Conservation (phyloP, 2,888 invertebrate genomes). For the Drosophila kuntzei region DNA sequence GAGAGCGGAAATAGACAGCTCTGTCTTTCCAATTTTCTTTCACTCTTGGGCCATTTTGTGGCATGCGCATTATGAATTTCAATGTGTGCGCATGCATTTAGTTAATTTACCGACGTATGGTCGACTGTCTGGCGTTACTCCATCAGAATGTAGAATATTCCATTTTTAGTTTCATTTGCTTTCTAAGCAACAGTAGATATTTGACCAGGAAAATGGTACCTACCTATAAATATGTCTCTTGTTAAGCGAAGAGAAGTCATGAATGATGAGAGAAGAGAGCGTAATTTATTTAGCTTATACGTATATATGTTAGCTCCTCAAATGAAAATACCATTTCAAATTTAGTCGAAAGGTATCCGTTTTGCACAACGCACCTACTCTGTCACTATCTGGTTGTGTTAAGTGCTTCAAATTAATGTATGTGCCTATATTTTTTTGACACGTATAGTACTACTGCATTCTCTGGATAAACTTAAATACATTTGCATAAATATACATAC, state of each 20-base stretch:
- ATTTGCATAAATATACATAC: not conserved
- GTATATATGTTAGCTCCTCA: slow-evolving; percentile 21
- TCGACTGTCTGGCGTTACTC: slow-evolving; percentile 15
- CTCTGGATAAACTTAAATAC: not conserved
- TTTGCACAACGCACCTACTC: slow-evolving; percentile 60
- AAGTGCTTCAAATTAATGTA: slow-evolving; percentile 39
- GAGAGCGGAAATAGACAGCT: not conserved
- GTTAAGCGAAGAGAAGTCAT: slow-evolving; percentile 4
- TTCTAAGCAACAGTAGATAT: slow-evolving; percentile 33
- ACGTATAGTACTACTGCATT: not conserved
- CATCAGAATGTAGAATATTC: slow-evolving; percentile 38
- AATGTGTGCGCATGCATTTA: slow-evolving; percentile 36
- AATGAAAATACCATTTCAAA: slow-evolving; percentile 51
- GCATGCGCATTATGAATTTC: slow-evolving; percentile 70
- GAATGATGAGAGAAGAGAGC: slow-evolving; percentile 12
- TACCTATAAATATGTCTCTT: slow-evolving; percentile 2
- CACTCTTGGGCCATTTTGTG: slow-evolving; percentile 28
- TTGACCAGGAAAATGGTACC: slow-evolving; percentile 18
- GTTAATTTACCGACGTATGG: not conserved
- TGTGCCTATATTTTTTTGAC: slow-evolving; percentile 20
- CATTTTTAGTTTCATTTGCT: slow-evolving; percentile 59
- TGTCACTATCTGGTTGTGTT: slow-evolving; percentile 35
- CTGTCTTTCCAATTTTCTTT: slow-evolving; percentile 3
- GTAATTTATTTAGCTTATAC: not conserved
- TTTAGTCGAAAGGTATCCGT: slow-evolving; percentile 70